Percentiles rank a stretch among this genome's conserved stretches.
Conservation (phyloP, 2,888 invertebrate genomes). For the Phalera bucephala region DNA sequence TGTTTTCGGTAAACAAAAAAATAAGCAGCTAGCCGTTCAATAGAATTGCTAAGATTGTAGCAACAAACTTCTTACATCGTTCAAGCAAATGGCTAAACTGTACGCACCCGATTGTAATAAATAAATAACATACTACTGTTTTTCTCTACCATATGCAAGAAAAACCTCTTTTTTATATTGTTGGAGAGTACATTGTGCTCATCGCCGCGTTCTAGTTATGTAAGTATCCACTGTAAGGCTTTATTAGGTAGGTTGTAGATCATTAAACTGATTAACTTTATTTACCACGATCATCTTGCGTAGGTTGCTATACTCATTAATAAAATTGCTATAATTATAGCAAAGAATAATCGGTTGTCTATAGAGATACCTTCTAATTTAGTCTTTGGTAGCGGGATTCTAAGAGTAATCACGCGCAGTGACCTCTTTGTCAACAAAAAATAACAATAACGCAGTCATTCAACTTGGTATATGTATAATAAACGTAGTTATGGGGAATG, state of each 20-base stretch:
- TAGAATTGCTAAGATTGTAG: too few species aligned
- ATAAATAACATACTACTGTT: too few species aligned
- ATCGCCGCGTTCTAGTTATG: too few species aligned
- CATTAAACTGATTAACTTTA: slow-evolving; percentile 45
- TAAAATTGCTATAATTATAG: slow-evolving; percentile 45
- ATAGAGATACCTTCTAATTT: slow-evolving; percentile 41
- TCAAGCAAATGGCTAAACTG: too few species aligned
- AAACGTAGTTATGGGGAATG: slow-evolving; percentile 39
- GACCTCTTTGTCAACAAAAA: slow-evolving; percentile 47
- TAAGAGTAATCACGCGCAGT: slow-evolving; percentile 41
- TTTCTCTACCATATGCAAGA: too few species aligned
- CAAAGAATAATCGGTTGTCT: slow-evolving; percentile 33
- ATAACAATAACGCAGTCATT: slow-evolving; percentile 62
- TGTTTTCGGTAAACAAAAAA: too few species aligned
- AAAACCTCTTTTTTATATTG: too few species aligned
- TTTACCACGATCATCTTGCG: slow-evolving; percentile 44
- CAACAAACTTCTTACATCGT: too few species aligned
- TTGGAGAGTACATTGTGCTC: too few species aligned
- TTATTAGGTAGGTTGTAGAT: slow-evolving; percentile 22
- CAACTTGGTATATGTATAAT: slow-evolving; percentile 52
- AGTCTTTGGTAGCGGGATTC: slow-evolving; percentile 38
- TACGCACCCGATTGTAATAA: too few species aligned
- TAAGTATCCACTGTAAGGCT: slow-evolving; percentile 4
- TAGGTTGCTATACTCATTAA: slow-evolving; percentile 51
- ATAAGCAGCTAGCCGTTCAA: too few species aligned